phyloP scores from a whole-genome alignment of 2,888 invertebrate species.

The Chalcis sispes region DNA sequence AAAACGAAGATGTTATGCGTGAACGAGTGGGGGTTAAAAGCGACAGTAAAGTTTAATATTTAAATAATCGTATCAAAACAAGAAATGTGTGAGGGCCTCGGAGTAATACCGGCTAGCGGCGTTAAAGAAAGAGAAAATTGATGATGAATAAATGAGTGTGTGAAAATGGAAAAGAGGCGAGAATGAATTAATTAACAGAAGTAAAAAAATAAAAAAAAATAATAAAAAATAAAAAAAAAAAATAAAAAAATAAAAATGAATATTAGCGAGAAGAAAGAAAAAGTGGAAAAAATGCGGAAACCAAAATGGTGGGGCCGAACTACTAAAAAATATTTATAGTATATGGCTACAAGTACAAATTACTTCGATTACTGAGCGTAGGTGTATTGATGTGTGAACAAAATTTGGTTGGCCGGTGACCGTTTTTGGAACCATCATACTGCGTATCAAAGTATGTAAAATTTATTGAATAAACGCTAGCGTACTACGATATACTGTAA shows the following conservation, averaged over 20 bases:
- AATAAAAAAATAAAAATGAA: constrained; percentile 64
- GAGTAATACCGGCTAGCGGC: constrained; percentile 71
- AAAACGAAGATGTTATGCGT: constrained; percentile 49
- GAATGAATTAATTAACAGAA: constrained; percentile 54
- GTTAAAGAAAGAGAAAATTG: constrained; percentile 58
- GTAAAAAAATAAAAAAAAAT: constrained; percentile 45
- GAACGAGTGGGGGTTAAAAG: constrained; percentile 52
- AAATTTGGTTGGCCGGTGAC: constrained; percentile 77
- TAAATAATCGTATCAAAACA: constrained; percentile 75
- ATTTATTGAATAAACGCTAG: constrained; percentile 76
- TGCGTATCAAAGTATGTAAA: constrained; percentile 77
- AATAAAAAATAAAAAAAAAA: constrained; percentile 63
- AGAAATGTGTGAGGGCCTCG: constrained; percentile 74
- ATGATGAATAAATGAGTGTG: constrained; percentile 57
- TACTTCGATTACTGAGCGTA: constrained; percentile 77
- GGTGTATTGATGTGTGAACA: constrained; percentile 76
- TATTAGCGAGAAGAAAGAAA: constrained; percentile 61
- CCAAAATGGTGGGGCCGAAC: constrained; percentile 70
- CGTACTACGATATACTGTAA: constrained; percentile 76
- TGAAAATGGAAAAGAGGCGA: constrained; percentile 39
- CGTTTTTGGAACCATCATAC: constrained; percentile 77
- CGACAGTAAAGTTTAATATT: constrained; percentile 58
- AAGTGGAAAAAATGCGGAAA: constrained; percentile 64
- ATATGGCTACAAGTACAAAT: constrained; percentile 77
- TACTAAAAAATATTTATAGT: constrained; percentile 76